A percentile compares a stretch with the other conserved stretches of the same genome.
Conservation (phyloP, 2,113 vertebrate genomes). For the Alaudala cheleensis region DNA sequence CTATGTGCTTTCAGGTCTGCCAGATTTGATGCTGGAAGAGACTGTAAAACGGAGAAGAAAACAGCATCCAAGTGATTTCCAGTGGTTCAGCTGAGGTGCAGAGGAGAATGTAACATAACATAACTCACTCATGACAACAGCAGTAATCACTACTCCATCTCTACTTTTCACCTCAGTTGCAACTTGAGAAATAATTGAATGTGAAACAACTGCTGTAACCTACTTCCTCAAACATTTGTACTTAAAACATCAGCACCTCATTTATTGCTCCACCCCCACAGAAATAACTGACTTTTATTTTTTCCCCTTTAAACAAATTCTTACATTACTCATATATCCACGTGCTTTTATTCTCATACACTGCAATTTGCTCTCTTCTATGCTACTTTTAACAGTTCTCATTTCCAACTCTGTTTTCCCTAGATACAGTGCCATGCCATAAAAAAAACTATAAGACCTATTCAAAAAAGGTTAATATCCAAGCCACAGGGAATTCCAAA, state of each 20-base stretch:
- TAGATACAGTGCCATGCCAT: not conserved
- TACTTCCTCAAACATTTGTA: slow-evolving; percentile 60
- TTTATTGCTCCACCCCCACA: not conserved
- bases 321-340: not conserved
- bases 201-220: slow-evolving; percentile 15
- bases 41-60: not conserved
- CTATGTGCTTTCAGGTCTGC: slow-evolving; percentile 16
- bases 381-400: not conserved
- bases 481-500: not conserved
- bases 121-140: not conserved
- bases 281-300: not conserved
- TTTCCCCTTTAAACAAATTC: not conserved
- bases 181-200: slow-evolving; percentile 8
- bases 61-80: not conserved
- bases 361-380: not conserved
- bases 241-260: not conserved
- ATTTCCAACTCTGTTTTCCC: not conserved
- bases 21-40: not conserved
- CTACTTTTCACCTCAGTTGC: not conserved
- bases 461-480: not conserved
- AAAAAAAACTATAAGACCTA: not conserved
- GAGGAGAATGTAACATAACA: not conserved
- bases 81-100: not conserved
- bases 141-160: not conserved
- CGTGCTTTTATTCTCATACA: not conserved